A percentile compares a stretch with the other conserved stretches of the same genome.
These are phyloP conservation scores for Spodoptera litura DNA, from an alignment of 1,140 invertebrate species.

Conservation along the genomic window DNA sequence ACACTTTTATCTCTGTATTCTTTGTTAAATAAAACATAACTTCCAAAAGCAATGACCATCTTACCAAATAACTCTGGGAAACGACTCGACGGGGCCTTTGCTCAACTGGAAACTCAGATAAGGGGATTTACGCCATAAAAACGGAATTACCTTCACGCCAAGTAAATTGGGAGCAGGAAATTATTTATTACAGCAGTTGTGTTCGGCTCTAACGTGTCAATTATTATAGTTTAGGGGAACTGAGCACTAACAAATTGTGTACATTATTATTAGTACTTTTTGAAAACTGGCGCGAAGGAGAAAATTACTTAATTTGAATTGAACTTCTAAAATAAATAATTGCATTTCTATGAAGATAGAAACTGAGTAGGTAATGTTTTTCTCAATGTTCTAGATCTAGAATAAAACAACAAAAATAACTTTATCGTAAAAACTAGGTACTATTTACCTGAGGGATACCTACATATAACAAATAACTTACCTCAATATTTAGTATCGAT, in stretches of 20 bases:
- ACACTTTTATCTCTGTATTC: background rate
- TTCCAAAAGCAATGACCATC: background rate
- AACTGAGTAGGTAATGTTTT: too few relatives aligned
- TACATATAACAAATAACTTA: too few relatives aligned
- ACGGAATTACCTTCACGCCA: constrained; percentile 54
- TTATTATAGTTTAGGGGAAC: constrained; percentile 34
- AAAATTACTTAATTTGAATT: too few relatives aligned
- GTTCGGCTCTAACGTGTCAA: constrained; percentile 35
- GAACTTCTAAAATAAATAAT: too few relatives aligned
- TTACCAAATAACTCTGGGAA: constrained; percentile 10
- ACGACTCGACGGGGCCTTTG: constrained; percentile 47
- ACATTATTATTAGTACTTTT: too few relatives aligned
- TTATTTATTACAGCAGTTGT: constrained; percentile 26
- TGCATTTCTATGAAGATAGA: too few relatives aligned
- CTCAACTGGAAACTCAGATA: constrained; percentile 70
- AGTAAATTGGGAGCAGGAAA: constrained; percentile 44
- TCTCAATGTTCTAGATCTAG: too few relatives aligned
- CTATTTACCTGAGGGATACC: too few relatives aligned
- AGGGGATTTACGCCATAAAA: constrained; percentile 70
- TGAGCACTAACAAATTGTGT: background rate
- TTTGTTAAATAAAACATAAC: background rate
- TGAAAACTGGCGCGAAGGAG: too few relatives aligned
- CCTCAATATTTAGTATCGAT: too few relatives aligned
- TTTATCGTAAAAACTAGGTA: too few relatives aligned
- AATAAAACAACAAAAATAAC: too few relatives aligned